Evolutionary conservation across 2,797 vertebrate species (phyloP).

Genomic region (Acanthopagrus latus): DNA sequence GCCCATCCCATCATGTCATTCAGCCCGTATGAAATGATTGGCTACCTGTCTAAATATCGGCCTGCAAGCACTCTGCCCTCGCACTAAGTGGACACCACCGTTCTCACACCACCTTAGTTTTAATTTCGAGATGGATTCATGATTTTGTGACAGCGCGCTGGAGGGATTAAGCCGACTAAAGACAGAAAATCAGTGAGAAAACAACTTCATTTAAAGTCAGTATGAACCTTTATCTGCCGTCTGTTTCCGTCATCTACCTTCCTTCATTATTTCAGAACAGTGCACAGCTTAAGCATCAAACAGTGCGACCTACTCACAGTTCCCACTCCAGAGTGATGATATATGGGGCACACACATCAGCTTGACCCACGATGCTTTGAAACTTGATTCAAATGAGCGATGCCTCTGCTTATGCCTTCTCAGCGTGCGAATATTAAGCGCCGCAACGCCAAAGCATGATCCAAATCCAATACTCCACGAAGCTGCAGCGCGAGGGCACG

Average conservation of each 20-base stretch:
- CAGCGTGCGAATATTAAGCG: conserved; percentile 49
- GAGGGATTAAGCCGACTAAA: background rate
- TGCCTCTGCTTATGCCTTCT: conserved; percentile 19
- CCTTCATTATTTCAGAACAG: background rate
- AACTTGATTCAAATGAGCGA: conserved; percentile 33
- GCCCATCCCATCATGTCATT: too few species aligned
- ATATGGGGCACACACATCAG: background rate
- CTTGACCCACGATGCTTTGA: background rate
- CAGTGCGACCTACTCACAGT: background rate
- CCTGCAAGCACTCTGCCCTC: too few species aligned
- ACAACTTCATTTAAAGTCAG: conserved; percentile 21
- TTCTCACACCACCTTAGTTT: too few species aligned
- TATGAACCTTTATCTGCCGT: conserved; percentile 19
- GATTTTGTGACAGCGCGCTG: background rate
- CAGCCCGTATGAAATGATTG: too few species aligned
- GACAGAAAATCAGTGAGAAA: conserved; percentile 10
- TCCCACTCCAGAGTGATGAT: background rate
- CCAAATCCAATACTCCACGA: conserved; percentile 37
- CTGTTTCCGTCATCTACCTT: background rate
- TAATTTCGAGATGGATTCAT: conserved; percentile 3
- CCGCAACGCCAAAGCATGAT: conserved; percentile 9
- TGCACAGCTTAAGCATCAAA: background rate
- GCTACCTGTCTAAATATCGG: too few species aligned
- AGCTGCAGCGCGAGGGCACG: conserved; percentile 41
- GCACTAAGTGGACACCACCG: too few species aligned